Evolutionary conservation across 2,888 invertebrate genomes (phyloP).

Genomic region (Phlogophora meticulosa): DNA sequence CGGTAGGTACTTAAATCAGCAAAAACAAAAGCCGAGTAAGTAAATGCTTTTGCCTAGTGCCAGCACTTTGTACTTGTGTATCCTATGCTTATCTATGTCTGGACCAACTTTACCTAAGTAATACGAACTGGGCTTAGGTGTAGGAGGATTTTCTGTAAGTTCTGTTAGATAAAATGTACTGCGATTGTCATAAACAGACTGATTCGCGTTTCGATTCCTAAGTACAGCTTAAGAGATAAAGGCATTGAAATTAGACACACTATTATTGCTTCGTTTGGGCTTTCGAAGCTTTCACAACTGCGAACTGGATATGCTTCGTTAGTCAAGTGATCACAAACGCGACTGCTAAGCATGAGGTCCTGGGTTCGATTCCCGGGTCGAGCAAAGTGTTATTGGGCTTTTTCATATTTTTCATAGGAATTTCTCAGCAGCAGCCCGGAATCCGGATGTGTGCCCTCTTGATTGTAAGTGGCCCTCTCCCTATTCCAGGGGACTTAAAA

Average conservation of each 20-base stretch:
- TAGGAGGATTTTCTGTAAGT: constrained; percentile 37
- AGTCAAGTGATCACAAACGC: too few relatives aligned
- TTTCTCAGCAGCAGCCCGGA: too few relatives aligned
- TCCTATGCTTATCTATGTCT: constrained; percentile 67
- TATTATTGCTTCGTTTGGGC: not conserved
- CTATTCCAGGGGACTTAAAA: too few relatives aligned
- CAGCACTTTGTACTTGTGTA: constrained; percentile 72
- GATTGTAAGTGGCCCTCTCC: too few relatives aligned
- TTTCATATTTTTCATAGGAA: too few relatives aligned
- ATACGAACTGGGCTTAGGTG: constrained; percentile 60
- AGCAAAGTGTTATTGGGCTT: too few relatives aligned
- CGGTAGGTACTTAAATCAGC: constrained; percentile 81
- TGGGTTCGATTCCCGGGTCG: too few relatives aligned
- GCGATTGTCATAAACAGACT: constrained; percentile 4
- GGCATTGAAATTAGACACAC: not conserved
- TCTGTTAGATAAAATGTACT: constrained; percentile 8
- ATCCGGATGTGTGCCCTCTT: too few relatives aligned
- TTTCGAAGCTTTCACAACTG: not conserved
- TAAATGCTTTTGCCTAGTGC: constrained; percentile 74
- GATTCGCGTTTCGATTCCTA: not conserved
- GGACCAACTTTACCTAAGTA: constrained; percentile 63
- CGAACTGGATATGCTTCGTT: too few relatives aligned
- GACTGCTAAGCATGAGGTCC: too few relatives aligned
- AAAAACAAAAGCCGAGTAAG: constrained; percentile 83
- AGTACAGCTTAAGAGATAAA: not conserved